phyloP scores from a whole-genome alignment of 2,113 vertebrate genomes.

The Solea solea region DNA sequence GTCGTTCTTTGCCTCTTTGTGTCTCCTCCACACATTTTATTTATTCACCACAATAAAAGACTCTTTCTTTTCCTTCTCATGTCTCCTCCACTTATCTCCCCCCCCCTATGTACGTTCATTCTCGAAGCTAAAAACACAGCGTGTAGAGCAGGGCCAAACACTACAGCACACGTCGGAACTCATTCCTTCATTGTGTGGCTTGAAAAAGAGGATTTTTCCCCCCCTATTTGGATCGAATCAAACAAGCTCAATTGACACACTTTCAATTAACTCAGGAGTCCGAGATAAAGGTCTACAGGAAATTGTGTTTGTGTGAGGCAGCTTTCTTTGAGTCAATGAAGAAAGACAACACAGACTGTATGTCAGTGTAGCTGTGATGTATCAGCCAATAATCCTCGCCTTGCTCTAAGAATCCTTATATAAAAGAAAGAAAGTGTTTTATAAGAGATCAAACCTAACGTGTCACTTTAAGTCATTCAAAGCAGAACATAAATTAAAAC shows the following conservation, averaged over 20 bases:
- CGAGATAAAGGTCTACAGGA: constrained; percentile 4
- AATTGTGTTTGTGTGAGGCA: background rate
- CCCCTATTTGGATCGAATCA: constrained; percentile 33
- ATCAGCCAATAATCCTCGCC: no score
- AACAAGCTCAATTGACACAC: constrained; percentile 37
- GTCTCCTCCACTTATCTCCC: background rate
- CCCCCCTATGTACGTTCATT: background rate
- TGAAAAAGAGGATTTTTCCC: constrained; percentile 34
- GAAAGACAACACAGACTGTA: background rate
- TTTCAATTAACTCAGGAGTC: constrained; percentile 14
- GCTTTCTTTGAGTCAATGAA: background rate
- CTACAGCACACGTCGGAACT: constrained; percentile 16
- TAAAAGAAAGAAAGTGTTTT: no score
- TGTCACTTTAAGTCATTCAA: no score
- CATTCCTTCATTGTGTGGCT: constrained; percentile 28
- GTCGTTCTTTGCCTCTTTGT: no score
- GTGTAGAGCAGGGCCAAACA: constrained; percentile 32
- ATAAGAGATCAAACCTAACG: no score
- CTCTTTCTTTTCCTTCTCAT: background rate
- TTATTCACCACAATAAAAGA: no score
- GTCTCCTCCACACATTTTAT: no score
- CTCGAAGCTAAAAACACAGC: constrained; percentile 35
- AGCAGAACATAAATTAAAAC: no score
- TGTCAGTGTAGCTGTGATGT: no score
- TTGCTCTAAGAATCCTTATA: no score